Evolutionary conservation across 2,888 invertebrate species (phyloP).

Genomic region (Pachymerium ferrugineum): DNA sequence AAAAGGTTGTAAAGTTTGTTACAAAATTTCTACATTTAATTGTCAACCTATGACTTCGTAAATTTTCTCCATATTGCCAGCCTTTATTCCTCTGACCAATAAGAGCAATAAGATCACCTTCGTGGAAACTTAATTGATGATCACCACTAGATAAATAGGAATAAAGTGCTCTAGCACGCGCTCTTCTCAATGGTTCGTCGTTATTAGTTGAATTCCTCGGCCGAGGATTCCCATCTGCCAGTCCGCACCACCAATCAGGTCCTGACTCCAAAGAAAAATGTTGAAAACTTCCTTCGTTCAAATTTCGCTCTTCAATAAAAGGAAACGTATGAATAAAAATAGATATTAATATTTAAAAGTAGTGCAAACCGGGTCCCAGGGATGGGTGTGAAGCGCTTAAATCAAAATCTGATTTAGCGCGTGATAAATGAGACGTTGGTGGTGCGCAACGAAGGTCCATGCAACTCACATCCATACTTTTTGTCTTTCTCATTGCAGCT

Average conservation of each 20-base stretch:
- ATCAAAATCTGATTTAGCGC: slow-evolving; percentile 84
- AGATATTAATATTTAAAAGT: not conserved
- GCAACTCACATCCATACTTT: slow-evolving; percentile 83
- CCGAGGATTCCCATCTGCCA: slow-evolving; percentile 38
- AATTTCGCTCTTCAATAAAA: slow-evolving; percentile 27
- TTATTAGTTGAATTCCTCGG: slow-evolving; percentile 50
- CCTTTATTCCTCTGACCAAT: slow-evolving; percentile 88
- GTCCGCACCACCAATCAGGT: slow-evolving; percentile 28
- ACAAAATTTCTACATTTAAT: no score
- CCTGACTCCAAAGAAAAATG: slow-evolving; percentile 29
- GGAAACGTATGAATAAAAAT: not conserved
- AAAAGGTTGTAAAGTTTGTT: no score
- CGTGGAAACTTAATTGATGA: slow-evolving; percentile 85
- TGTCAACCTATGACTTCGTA: slow-evolving; percentile 74
- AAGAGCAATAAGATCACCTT: slow-evolving; percentile 79
- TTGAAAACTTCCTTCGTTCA: slow-evolving; percentile 29
- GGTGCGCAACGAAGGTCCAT: slow-evolving; percentile 67
- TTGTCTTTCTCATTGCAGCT: slow-evolving; percentile 75
- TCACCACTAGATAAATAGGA: slow-evolving; percentile 83
- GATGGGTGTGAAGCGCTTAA: slow-evolving; percentile 67
- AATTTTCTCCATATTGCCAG: slow-evolving; percentile 95
- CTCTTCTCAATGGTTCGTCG: slow-evolving; percentile 50
- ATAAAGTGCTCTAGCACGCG: slow-evolving; percentile 76
- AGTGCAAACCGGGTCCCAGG: slow-evolving; percentile 38
- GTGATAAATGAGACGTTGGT: slow-evolving; percentile 53